Base-by-base conservation (phyloP, 1,140 invertebrate species). In the Myzus persicae region DNA sequence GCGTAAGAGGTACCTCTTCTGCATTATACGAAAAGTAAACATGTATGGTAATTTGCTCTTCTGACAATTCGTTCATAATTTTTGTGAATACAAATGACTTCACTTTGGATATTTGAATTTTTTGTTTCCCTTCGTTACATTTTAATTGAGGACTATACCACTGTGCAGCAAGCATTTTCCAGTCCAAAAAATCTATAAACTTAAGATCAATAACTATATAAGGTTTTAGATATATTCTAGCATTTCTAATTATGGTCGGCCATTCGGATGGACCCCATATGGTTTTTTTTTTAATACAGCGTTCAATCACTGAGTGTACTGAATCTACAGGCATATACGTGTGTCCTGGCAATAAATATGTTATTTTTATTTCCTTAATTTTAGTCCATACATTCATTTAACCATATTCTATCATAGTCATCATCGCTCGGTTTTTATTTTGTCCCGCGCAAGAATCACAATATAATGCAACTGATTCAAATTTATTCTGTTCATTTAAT, bases 261-360 rank as follows among this genome's bases (percentile, higher is more conserved):
- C 91, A 92, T 81, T 81, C 76, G 76, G 84, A 87, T 87, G 84
- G 84, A 24, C 40, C 84, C 84, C 84, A 44, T 42, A 87, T 87
- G 31, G 84, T 87, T 81, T 81, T 81, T 81, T 81, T 81, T 14
- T 81, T 81, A 81, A 81, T 81, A 81, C 76, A 81, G n/a, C 76
- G 76, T 38, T 81, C 76, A 81, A 36, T 81, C 76, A 81, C 76
- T n/a, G 76, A 81, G 76, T 81, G 76, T 81, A 81, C 76, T 81
- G n/a, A 81, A 81, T 36, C 76, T 81, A 81, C n/a, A 18, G n/a
- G 76, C 76, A 81, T 76, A 46, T 67, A 54, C 36, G 91, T 67
- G 22, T 92, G 91, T 40, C 91, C 91, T 31, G 91, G 48, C 44
- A 76, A 36, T 67, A 92, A 92, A 81, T 67, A 92, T 82, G 76